These are phyloP conservation scores for Chironomus riparius DNA, from an alignment of 2,888 invertebrate species.

Conservation along the genomic window DNA sequence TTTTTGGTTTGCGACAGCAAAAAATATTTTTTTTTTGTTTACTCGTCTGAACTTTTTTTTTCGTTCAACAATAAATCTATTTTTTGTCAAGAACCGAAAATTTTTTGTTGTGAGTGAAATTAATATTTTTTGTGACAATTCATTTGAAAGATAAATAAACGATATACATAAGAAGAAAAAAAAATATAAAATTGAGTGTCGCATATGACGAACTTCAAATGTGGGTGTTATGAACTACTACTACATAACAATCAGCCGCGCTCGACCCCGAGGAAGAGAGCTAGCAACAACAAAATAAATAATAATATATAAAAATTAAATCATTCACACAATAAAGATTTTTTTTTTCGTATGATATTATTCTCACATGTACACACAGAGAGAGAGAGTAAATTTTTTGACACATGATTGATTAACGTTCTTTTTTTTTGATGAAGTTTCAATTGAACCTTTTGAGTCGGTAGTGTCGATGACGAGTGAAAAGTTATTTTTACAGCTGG, in stretches of 20 bases:
- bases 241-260: neutral
- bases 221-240: constrained; percentile 22
- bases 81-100: too few relatives aligned
- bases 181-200: neutral
- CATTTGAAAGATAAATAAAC: neutral
- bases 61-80: neutral
- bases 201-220: constrained; percentile 12
- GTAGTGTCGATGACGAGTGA: constrained; percentile 2
- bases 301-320: constrained; percentile 1
- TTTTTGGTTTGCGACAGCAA: neutral
- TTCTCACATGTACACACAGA: constrained; percentile 7
- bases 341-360: neutral
- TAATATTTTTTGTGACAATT: neutral
- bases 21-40: constrained; percentile 1
- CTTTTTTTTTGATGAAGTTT: constrained; percentile 18
- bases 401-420: constrained; percentile 25
- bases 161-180: neutral
- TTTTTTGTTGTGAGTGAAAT: neutral
- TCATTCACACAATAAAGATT: constrained; percentile 18
- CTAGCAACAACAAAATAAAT: neutral
- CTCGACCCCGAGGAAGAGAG: constrained; percentile 1
- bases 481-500: neutral
- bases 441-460: neutral
- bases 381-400: constrained; percentile 1
- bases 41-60: neutral